Evolutionary conservation across 2,797 vertebrate species (phyloP).

Genomic region (Coendou prehensilis): DNA sequence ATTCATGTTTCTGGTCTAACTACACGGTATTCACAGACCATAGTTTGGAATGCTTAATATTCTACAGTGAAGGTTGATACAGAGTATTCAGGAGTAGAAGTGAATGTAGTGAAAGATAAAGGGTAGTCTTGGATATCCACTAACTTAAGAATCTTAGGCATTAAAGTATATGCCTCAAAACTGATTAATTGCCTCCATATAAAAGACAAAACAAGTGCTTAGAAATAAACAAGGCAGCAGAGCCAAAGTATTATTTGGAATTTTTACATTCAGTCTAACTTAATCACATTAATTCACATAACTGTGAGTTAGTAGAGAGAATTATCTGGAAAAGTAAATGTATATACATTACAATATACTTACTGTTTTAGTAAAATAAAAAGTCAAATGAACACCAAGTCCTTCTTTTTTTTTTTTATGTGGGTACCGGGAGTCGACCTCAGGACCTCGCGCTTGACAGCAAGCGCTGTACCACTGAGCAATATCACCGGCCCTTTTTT

Average conservation of each 20-base stretch:
- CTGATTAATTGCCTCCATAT: neutral
- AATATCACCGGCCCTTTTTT: too few relatives aligned
- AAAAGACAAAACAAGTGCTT: neutral
- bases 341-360: neutral
- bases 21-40: neutral
- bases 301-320: neutral
- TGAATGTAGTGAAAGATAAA: neutral
- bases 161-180: constrained; percentile 17
- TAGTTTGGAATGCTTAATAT: neutral
- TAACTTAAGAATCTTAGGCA: neutral
- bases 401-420: neutral
- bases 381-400: neutral
- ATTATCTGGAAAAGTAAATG: neutral
- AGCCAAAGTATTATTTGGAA: neutral
- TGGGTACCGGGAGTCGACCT: too few relatives aligned
- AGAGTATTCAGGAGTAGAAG: neutral
- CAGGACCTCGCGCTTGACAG: too few relatives aligned
- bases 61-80: neutral
- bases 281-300: constrained; percentile 53
- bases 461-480: too few relatives aligned
- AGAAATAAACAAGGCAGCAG: neutral
- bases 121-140: neutral
- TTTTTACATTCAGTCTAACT: constrained; percentile 41
- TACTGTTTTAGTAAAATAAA: constrained; percentile 57
- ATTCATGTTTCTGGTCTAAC: neutral